Percentiles rank a stretch among this genome's conserved stretches.
These are phyloP conservation scores for Paradoxurus hermaphroditus DNA, from an alignment of 2,113 vertebrate species.

Conservation along the genomic window DNA sequence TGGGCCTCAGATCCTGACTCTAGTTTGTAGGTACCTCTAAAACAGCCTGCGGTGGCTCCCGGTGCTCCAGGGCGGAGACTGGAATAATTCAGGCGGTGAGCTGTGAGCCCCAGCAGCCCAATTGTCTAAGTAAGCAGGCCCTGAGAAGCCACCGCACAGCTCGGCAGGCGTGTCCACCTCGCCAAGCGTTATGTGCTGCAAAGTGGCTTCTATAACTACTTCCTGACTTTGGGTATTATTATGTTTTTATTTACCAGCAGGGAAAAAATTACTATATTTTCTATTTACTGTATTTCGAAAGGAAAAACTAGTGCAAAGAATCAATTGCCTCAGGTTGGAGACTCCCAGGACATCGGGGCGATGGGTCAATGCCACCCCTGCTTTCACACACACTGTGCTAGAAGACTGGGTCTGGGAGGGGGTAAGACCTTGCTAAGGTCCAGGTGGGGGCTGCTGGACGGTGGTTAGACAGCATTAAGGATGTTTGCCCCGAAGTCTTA, in stretches of 20 bases:
- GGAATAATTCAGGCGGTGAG: neutral
- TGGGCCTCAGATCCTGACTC: neutral
- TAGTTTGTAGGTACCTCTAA: neutral
- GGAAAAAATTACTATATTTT: neutral
- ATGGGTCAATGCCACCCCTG: too few species aligned
- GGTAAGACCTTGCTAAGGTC: neutral
- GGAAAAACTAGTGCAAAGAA: neutral
- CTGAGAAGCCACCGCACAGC: neutral
- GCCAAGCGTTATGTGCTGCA: neutral
- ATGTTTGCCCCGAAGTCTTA: neutral
- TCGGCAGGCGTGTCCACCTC: neutral
- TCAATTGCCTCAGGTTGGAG: neutral
- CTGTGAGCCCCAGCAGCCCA: rapidly evolving
- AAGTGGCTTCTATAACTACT: neutral
- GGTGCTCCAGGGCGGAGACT: neutral
- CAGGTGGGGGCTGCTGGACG: neutral
- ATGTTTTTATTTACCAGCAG: neutral
- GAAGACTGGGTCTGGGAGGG: neutral
- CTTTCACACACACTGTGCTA: neutral
- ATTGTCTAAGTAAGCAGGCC: too few species aligned
- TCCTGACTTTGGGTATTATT: neutral
- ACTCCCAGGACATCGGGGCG: neutral
- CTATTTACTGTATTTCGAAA: neutral
- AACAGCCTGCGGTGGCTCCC: neutral
- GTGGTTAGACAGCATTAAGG: neutral